A percentile compares a stretch with the other conserved stretches of the same genome.
Evolutionary conservation across 2,797 vertebrate genomes (phyloP).

Genomic region (Enteromius thamalakanensis): DNA sequence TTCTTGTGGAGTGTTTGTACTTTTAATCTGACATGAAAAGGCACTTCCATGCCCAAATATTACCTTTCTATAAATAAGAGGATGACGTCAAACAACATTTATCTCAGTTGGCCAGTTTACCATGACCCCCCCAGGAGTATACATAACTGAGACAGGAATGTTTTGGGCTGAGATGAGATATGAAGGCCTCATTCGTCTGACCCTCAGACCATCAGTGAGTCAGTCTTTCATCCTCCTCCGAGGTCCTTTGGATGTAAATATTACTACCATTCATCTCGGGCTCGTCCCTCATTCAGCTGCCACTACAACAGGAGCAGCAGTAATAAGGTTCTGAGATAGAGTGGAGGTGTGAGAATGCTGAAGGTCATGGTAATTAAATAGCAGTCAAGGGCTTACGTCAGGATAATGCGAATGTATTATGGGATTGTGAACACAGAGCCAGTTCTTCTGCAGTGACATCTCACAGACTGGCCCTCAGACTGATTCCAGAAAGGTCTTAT

Average conservation of each 20-base stretch:
- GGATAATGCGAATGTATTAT: conserved; percentile 38
- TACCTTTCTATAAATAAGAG: conserved; percentile 88
- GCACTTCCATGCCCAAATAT: conserved; percentile 84
- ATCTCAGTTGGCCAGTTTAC: conserved; percentile 84
- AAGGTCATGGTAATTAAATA: conserved; percentile 55
- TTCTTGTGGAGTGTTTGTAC: conserved; percentile 72
- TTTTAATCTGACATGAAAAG: conserved; percentile 87
- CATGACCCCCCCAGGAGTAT: conserved; percentile 75
- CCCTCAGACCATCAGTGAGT: conserved; percentile 39
- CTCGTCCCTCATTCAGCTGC: conserved; percentile 27
- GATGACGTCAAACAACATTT: conserved; percentile 83
- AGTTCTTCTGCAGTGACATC: conserved; percentile 29
- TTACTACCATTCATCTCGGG: conserved; percentile 39
- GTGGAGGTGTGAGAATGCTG: conserved; percentile 44
- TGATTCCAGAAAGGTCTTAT: conserved; percentile 43
- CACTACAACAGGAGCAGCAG: conserved; percentile 18
- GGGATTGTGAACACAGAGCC: conserved; percentile 33
- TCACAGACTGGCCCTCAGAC: neutral
- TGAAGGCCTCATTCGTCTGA: conserved; percentile 52
- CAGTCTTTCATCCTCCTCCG: conserved; percentile 31
- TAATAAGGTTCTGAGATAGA: conserved; percentile 41
- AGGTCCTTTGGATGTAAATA: conserved; percentile 45
- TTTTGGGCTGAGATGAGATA: conserved; percentile 71
- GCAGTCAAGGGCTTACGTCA: conserved; percentile 37
- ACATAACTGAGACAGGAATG: conserved; percentile 81